Evolutionary conservation across 2,797 vertebrate genomes (phyloP).

Genomic region (Spheniscus humboldti): DNA sequence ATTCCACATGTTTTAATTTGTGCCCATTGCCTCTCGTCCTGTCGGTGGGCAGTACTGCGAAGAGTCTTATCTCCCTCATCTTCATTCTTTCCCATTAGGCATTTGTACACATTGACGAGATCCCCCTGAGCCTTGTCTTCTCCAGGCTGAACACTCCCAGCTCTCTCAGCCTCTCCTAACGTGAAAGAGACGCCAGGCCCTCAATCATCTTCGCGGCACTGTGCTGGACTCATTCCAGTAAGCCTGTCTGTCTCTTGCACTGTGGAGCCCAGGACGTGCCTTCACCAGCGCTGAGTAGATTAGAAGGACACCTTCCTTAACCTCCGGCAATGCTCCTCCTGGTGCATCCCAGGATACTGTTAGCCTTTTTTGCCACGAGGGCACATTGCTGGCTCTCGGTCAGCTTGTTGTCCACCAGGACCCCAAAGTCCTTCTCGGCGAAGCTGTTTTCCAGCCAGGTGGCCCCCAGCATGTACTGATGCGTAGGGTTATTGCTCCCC

Average conservation of each 20-base stretch:
- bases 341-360: not conserved
- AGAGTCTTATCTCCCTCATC: not conserved
- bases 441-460: not conserved
- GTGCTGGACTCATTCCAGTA: not conserved
- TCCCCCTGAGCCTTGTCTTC: not conserved
- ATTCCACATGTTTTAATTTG: not conserved
- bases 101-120: not conserved
- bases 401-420: not conserved
- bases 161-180: not conserved
- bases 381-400: not conserved
- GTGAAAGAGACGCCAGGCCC: not conserved
- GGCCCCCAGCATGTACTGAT: not conserved
- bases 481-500: not conserved
- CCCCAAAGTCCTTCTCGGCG: not conserved
- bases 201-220: not conserved
- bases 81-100: not conserved
- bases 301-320: not conserved
- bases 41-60: not conserved
- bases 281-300: not conserved
- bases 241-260: not conserved
- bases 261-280: not conserved
- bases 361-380: not conserved
- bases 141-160: not conserved
- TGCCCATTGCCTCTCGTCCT: not conserved
- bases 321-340: accelerated